Evolutionary conservation across 2,113 vertebrate genomes (phyloP), one percentile per base, ranked within the genome.

Genomic region (Austrofundulus limnaeus): DNA sequence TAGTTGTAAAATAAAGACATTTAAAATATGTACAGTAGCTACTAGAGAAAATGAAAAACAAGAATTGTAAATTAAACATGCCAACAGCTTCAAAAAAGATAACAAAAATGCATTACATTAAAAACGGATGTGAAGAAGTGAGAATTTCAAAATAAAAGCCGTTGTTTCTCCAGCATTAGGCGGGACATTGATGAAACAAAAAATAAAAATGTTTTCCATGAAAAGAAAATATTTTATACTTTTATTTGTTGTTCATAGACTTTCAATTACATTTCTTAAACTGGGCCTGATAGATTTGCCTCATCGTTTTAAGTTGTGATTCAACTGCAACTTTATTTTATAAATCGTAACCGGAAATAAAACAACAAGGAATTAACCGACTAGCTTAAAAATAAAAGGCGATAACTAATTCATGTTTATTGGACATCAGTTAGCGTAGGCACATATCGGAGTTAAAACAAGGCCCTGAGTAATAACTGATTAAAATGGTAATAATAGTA

Each of bases 121-220:
- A 34, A 66, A 64, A 23, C 45, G 69, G 72, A 78, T 1, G 10
- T 66, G 8, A 2, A 16, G 8, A 10, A 9, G 4, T 0, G 2
- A 5, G 2, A 1, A 17, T 47, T 82, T 82, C 84, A 83, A 52
- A 85, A 66, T 83, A 87, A 84, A 77, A 78, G 72, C 55, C 0
- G 3, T 11, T 2, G 13, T 15, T 41, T 14, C 2, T 20, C 19
- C 6, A 66, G 50, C 4, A n/a, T 1, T 7, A 5, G 31, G 31
- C 31, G 31, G 6, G 31, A 5, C 31, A 5, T 34, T 43, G 1
- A 1, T 8, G 1, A 2, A 23, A 6, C 11, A 5, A 21, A 3
- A 7, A 0, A 43, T 49, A 39, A 58, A 31, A 15, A 50, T 10
- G 8, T 13, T 20, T 34, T 17, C 3, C 1, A 46, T 7, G 25